Conservation (phyloP, 1,140 invertebrate genomes). For the Diachasmimorpha longicaudata region DNA sequence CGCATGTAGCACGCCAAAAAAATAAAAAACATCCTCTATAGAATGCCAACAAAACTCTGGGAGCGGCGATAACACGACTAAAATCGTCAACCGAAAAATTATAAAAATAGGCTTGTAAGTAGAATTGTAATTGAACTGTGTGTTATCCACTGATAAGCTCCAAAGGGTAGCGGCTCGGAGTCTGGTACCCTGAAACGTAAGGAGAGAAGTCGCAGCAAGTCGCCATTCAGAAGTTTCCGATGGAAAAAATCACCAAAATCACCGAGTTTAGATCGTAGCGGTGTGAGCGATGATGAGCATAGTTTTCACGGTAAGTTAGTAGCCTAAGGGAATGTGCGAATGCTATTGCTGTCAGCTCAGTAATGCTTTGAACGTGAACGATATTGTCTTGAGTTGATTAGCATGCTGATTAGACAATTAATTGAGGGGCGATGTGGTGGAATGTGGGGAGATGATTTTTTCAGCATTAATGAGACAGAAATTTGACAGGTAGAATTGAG, state of each 20-base stretch:
- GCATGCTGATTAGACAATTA: no score
- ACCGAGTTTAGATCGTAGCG: slow-evolving; percentile 65
- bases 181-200: slow-evolving; percentile 67
- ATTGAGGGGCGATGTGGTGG: no score
- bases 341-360: background rate
- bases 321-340: background rate
- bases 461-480: no score
- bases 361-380: background rate
- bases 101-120: slow-evolving; percentile 28
- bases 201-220: slow-evolving; percentile 84
- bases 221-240: slow-evolving; percentile 88
- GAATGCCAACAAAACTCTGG: slow-evolving; percentile 10
- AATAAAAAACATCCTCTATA: background rate
- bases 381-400: background rate
- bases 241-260: slow-evolving; percentile 75
- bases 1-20: slow-evolving; percentile 52
- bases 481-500: no score
- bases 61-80: slow-evolving; percentile 15
- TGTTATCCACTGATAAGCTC: slow-evolving; percentile 54
- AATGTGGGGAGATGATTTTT: no score
- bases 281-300: slow-evolving; percentile 81
- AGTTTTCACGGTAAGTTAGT: slow-evolving; percentile 65
- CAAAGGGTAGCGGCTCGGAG: slow-evolving; percentile 54
- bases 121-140: slow-evolving; percentile 40
- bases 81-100: background rate